phyloP scores from a whole-genome alignment of 2,888 invertebrate genomes.

The Phalangium opilio region DNA sequence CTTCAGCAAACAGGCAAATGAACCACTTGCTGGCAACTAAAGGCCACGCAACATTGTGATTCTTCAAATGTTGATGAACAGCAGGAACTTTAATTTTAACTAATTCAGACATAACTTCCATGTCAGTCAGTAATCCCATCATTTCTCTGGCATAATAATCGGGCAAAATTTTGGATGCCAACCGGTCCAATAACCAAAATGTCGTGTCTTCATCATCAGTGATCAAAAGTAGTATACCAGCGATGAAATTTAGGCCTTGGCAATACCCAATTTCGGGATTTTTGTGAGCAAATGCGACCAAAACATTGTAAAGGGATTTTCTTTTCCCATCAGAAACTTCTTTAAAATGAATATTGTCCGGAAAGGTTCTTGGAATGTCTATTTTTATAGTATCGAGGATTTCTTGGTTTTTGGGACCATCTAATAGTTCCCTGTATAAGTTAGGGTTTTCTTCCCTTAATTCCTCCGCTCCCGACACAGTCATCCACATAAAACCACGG shows the following conservation, averaged over 20 bases:
- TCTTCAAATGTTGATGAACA: slow-evolving; percentile 61
- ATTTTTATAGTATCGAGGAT: slow-evolving; percentile 67
- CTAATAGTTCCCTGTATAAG: slow-evolving; percentile 42
- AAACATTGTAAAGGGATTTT: slow-evolving; percentile 62
- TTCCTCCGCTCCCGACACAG: slow-evolving; percentile 61
- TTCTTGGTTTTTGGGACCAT: slow-evolving; percentile 50
- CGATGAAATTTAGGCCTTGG: slow-evolving; percentile 84
- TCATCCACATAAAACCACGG: slow-evolving; percentile 56
- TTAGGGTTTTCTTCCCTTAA: slow-evolving; percentile 39
- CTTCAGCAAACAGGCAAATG: slow-evolving; percentile 82
- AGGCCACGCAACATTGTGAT: slow-evolving; percentile 71
- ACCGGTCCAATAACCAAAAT: slow-evolving; percentile 81
- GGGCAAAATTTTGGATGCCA: slow-evolving; percentile 71
- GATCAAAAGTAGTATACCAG: slow-evolving; percentile 64
- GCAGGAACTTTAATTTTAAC: slow-evolving; percentile 65
- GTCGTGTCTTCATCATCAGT: slow-evolving; percentile 79
- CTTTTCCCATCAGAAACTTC: slow-evolving; percentile 44
- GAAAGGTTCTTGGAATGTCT: slow-evolving; percentile 83
- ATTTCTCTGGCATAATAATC: slow-evolving; percentile 76
- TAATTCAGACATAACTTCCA: slow-evolving; percentile 73
- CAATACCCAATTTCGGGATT: slow-evolving; percentile 81
- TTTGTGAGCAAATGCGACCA: slow-evolving; percentile 74
- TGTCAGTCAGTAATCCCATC: slow-evolving; percentile 74
- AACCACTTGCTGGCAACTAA: slow-evolving; percentile 91
- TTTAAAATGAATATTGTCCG: slow-evolving; percentile 83